Evolutionary conservation across 2,888 invertebrate genomes (phyloP), one percentile per base, ranked within the genome.

Genomic region (Chromoteleia sp.): DNA sequence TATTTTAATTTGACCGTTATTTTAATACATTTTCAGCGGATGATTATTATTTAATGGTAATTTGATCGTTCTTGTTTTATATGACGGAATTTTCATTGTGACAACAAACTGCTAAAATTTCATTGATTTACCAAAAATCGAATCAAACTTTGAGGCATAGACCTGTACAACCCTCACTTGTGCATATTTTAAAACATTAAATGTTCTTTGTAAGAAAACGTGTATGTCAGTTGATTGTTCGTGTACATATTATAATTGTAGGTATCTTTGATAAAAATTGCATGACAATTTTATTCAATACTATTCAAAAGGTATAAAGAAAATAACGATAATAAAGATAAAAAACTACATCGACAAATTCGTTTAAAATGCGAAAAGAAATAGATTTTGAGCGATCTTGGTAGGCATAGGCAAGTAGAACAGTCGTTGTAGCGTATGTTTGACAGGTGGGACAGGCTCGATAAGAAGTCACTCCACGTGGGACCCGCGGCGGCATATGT

Each of bases 401-500:
- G 88, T 91, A 89, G 86, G 90, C 88, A 86, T 85, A 86, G 88
- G 86, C 86, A 82, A 86, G 87, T 89, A 88, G 88, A 88, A 90
- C 88, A 85, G 89, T 89, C 85, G 89, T 90, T 91, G 90, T 89
- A 89, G 89, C 85, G 84, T 89, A 85, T 89, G 84, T 90, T 85
- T 81, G 83, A 86, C 91, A 93, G 93, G 92, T 92, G 91, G 92
- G 85, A 90, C 92, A 89, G 92, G 92, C 85, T 92, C 93, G 84
- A 91, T 92, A 90, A 92, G 93, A 86, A 92, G 92, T 92, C 95
- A 95, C 93, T 95, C 96, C 68, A 97, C 97, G 91, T 97, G 97
- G 97, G 97, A 97, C 93, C 97, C 97, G 85, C 94, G 97, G 84
- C 96, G 97, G 74, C 96, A 97, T 91, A 96, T 97, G 93, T 97